Evolutionary conservation across 2,113 vertebrate genomes (phyloP).

Genomic region (Butorides virescens): DNA sequence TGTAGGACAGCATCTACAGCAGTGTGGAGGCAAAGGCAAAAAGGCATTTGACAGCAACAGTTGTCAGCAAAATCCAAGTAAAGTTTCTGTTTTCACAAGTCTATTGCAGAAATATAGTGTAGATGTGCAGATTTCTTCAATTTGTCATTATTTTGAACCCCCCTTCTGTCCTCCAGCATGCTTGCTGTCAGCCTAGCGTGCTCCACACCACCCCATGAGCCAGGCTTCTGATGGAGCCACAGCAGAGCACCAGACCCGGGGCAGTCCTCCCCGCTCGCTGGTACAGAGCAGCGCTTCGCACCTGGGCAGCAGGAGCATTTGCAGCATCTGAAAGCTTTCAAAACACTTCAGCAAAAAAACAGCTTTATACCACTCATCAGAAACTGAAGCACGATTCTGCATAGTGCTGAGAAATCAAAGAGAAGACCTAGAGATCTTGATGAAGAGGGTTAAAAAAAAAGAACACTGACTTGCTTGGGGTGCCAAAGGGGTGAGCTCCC

Average conservation of each 20-base stretch:
- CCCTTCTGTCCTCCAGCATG: background rate
- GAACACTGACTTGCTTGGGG: rapidly evolving
- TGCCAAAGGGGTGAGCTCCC: background rate
- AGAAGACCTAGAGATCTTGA: background rate
- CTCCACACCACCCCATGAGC: background rate
- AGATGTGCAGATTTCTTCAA: background rate
- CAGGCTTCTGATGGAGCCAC: background rate
- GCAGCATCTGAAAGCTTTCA: background rate
- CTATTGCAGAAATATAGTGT: background rate
- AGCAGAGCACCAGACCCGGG: background rate
- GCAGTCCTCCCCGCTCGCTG: background rate
- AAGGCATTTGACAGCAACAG: background rate
- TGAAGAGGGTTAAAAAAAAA: background rate
- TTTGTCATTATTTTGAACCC: background rate
- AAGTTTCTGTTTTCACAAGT: background rate
- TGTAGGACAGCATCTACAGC: background rate
- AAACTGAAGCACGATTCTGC: background rate
- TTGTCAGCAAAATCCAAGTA: background rate
- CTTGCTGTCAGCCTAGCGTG: background rate
- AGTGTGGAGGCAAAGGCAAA: background rate
- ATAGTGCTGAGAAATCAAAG: background rate
- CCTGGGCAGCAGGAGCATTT: background rate
- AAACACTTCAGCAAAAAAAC: background rate
- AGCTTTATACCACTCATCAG: background rate
- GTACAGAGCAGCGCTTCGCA: background rate